These are phyloP conservation scores for Adrianichthys oophorus DNA, from an alignment of 2,797 vertebrate genomes.

Conservation along the genomic window DNA sequence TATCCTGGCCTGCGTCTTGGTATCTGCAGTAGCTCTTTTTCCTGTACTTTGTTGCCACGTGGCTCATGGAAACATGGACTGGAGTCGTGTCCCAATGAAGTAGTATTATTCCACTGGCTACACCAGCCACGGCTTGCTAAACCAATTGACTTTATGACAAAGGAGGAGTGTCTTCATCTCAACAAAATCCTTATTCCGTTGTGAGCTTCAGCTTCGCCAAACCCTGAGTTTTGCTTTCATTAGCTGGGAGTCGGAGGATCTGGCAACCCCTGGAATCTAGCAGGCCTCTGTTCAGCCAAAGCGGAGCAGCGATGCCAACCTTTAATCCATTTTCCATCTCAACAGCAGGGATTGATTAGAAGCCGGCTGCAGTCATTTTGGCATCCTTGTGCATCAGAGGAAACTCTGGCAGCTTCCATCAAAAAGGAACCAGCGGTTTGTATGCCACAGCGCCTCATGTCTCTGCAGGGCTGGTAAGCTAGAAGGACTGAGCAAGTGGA, in stretches of 20 bases:
- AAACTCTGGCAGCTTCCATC: conserved; percentile 11
- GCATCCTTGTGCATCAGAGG: neutral
- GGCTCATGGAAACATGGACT: conserved; percentile 38
- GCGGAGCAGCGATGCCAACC: neutral
- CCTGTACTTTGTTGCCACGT: conserved; percentile 8
- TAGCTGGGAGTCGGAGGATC: conserved; percentile 32
- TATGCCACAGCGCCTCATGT: conserved; percentile 58
- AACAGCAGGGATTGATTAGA: conserved; percentile 14
- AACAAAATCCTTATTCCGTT: conserved; percentile 10
- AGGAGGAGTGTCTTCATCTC: conserved; percentile 27
- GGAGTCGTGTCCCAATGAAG: conserved; percentile 30
- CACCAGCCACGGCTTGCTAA: conserved; percentile 14
- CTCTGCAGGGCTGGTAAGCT: conserved; percentile 75
- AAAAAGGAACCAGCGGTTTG: conserved; percentile 72
- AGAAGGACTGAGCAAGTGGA: conserved; percentile 64
- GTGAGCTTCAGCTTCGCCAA: conserved; percentile 7
- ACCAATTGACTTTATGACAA: conserved; percentile 52
- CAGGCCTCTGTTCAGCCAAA: neutral
- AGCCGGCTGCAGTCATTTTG: conserved; percentile 10
- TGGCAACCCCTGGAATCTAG: conserved; percentile 21
- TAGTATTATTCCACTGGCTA: conserved; percentile 14
- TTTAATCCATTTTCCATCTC: neutral
- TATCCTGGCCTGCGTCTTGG: conserved; percentile 48
- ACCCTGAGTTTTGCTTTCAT: conserved; percentile 7
- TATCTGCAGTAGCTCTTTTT: conserved; percentile 25